These are phyloP conservation scores for Naja naja DNA, from an alignment of 2,113 vertebrate genomes.

Conservation along the genomic window DNA sequence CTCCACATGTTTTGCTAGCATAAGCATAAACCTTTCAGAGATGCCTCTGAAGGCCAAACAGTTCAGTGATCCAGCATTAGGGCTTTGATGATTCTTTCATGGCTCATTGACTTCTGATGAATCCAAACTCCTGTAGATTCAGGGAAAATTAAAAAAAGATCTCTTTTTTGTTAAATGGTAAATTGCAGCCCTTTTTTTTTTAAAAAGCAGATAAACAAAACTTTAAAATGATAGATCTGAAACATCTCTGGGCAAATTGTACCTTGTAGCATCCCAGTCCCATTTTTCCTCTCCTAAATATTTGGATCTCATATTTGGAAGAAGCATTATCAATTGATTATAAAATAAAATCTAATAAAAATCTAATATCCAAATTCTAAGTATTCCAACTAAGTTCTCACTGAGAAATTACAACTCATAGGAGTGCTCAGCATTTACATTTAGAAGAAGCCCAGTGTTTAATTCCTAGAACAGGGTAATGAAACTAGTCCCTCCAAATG, in stretches of 20 bases:
- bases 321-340: background rate
- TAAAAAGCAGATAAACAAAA: background rate
- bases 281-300: no score
- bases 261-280: background rate
- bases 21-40: background rate
- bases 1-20: background rate
- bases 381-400: background rate
- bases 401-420: background rate
- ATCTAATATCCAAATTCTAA: background rate
- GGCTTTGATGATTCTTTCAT: slow-evolving; percentile 18
- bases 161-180: background rate
- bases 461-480: background rate
- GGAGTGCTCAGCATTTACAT: background rate
- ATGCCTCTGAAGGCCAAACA: background rate
- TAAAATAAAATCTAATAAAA: background rate
- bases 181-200: background rate
- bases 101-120: slow-evolving; percentile 48
- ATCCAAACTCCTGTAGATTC: slow-evolving; percentile 51
- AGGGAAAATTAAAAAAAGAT: slow-evolving; percentile 28
- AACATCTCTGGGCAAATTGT: background rate
- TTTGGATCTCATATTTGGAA: background rate
- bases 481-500: background rate
- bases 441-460: background rate
- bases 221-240: background rate
- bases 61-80: background rate